A percentile compares a stretch with the other conserved stretches of the same genome.
Conservation (phyloP, 2,113 vertebrate genomes). For the Gopherus flavomarginatus region DNA sequence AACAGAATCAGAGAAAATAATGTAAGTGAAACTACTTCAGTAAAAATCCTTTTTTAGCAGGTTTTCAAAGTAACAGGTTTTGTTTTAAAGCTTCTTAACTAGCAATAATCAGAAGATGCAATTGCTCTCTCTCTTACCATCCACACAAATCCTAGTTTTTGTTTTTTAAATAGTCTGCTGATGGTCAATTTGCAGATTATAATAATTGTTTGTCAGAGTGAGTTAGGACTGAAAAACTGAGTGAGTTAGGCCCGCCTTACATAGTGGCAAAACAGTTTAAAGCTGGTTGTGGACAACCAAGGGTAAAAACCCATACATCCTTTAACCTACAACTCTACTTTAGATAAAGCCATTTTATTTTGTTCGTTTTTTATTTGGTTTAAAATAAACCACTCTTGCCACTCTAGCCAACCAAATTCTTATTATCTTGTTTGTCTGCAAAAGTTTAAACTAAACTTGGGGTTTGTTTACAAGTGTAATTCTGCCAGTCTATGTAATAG, state of each 20-base stretch:
- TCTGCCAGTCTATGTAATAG: not conserved
- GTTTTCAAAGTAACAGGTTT: not conserved
- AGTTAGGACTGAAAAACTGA: not conserved
- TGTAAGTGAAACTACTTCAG: not conserved
- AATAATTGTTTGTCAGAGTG: not conserved
- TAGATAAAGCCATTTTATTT: not conserved
- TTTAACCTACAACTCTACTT: fast-evolving
- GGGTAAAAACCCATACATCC: not conserved
- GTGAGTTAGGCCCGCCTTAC: not conserved
- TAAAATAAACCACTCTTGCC: not conserved
- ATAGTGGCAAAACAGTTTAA: not conserved
- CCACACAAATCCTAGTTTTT: not conserved
- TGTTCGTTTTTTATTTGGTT: not conserved
- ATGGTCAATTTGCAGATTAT: not conserved
- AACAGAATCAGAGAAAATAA: not conserved
- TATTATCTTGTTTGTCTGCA: fast-evolving
- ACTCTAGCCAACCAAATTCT: not conserved
- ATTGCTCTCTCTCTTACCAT: not conserved
- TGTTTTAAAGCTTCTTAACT: not conserved
- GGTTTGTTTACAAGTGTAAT: not conserved
- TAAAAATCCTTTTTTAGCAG: not conserved
- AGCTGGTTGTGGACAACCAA: not conserved
- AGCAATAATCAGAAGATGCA: not conserved
- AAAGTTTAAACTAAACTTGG: not conserved
- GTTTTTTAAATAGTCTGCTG: not conserved